These are phyloP conservation scores for Polyergus mexicanus DNA, from an alignment of 1,140 invertebrate species.

Conservation along the genomic window DNA sequence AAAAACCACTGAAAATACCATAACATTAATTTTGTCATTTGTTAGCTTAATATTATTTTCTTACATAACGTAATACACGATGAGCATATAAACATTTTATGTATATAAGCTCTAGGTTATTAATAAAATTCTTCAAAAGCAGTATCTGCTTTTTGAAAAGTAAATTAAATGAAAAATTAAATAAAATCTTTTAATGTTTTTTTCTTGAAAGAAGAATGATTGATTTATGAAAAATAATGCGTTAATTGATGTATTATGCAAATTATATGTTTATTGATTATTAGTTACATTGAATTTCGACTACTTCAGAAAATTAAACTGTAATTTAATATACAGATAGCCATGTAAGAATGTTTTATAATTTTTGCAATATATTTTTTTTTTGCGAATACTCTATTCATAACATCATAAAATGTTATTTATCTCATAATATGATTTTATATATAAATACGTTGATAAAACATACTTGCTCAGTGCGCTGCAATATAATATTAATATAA, in stretches of 20 bases:
- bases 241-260: background rate
- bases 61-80: too few relatives aligned
- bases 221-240: background rate
- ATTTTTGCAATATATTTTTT: background rate
- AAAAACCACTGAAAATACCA: background rate
- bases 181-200: background rate
- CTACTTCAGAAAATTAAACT: background rate
- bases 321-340: background rate
- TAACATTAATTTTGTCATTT: background rate
- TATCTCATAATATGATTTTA: background rate
- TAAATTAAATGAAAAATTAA: background rate
- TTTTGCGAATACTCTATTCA: background rate
- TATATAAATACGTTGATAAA: background rate
- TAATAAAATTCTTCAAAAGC: background rate
- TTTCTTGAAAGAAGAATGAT: background rate
- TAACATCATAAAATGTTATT: conserved; percentile 1
- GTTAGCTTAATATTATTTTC: background rate
- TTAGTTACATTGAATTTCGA: background rate
- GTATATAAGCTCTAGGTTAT: too few relatives aligned
- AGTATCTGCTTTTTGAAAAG: background rate
- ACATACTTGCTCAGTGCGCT: background rate
- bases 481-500: background rate
- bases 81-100: too few relatives aligned
- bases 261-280: background rate
- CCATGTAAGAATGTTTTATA: background rate